Evolutionary conservation across 2,888 invertebrate genomes (phyloP), one percentile per base, ranked within the genome.

Genomic region (Xanthostigma xanthostigma): DNA sequence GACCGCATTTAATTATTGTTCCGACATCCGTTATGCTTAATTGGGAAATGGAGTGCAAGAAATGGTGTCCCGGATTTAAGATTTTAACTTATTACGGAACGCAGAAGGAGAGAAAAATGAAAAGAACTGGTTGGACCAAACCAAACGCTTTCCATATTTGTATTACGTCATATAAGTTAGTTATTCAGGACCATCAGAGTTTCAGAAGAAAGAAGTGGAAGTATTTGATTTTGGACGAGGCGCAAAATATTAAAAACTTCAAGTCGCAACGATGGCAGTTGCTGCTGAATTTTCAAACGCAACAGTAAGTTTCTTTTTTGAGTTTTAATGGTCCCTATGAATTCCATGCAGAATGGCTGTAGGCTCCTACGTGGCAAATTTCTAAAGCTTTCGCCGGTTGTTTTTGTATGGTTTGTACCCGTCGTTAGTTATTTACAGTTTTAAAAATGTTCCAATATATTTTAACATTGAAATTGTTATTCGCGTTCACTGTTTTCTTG

Each of bases 31-130:
- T 99, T 45, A 95, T 98, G 87, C 76, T 98, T 53, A 99, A 99
- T 71, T 98, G 98, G 98, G 98, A 99, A 73, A 93, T 97, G 91
- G 98, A 98, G 70, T 89, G 95, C 63, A 97, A 98, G 69, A 97
- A 97, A 68, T 99, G 98, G 98, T 97, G 96, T 68, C 98, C 98
- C 1, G 93, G 91, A 46, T 94, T 98, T 67, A 98, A 99, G 75
- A 92, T 98, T 61, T 77, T 99, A 56, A 97, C 97, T 1, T 98
- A 98, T 67, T 98, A 95, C 64, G 98, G 98, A 42, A 83, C 85
- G 35, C 91, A 91, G 59, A 96, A 96, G 65, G 98, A 99, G 66
- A 75, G 98, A 49, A 91, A 90, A 67, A 69, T 83, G 55, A 93
- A 93, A 64, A 76, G 92, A 58, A 84, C 82, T 49, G 89, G 98